Base-by-base conservation (phyloP, 2,797 vertebrate genomes). In the Stomatorhinus walkeri region DNA sequence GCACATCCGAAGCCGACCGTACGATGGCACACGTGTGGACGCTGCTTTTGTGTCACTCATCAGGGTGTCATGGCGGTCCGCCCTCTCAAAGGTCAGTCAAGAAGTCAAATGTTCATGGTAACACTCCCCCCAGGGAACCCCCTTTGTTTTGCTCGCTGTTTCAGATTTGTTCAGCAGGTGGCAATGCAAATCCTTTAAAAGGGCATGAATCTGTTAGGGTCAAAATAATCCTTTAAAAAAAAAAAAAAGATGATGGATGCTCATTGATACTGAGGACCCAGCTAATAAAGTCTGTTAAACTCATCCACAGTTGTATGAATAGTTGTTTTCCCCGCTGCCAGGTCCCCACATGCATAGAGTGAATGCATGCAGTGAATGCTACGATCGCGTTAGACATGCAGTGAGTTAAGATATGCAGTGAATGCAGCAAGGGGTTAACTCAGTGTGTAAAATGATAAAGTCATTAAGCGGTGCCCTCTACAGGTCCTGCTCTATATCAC, bases 121-220 rank as follows among this genome's bases (percentile, higher is more conserved):
- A 14, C 28, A 1, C 46, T 36, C 4, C 14, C 48, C 54, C 84
- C 81, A 22, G 81, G 16, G 19, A 24, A 3, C 49, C 12, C 1
- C n/a, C 16, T 36, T 87, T 40, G 4, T 9, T 87, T 8, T 54
- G 0, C 43, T 28, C 19, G 59, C 52, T 36, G 9, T 86, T 49
- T 68, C 24, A 52, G 1, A 40, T 49, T 51, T 85, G 1, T 87
- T 94, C 95, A 95, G 94, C 92, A 94, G 95, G 91, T 94, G 95
- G 91, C 95, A 95, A 89, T 93, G 88, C 92, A 10, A 91, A 89
- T 83, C 91, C 92, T 87, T 51, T 9, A 76, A 79, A 76, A 19
- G 8, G 61, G 4, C 28, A 12, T 6, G 64, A 72, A 32, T 72
- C 28, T 32, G 64, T 68, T 28, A 32, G 61, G 24, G 24, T 32